Evolutionary conservation across 2,113 vertebrate species (phyloP), one percentile per base, ranked within the genome.

Genomic region (Tringa solitaria): DNA sequence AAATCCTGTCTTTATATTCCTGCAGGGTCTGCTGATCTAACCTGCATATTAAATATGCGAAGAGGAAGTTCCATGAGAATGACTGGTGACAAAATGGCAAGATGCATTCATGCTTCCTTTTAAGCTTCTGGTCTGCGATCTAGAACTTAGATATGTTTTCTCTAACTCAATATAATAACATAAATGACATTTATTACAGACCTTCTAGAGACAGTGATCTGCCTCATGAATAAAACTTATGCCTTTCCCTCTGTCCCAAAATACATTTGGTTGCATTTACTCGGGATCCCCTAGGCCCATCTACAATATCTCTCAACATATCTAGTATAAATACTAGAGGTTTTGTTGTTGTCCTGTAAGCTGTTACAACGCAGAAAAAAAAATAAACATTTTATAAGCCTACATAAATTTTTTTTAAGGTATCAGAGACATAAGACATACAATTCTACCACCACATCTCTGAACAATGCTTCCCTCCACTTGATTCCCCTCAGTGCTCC

Each of bases 401-500:
- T 67, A 48, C 1, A 9, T 12, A 3, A 65, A 22, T 8, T 87
- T 86, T 8, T 45, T 76, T 57, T 37, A 21, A 70, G 13, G 7
- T 46, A 24, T 48, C 23, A 67, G 53, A 85, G 32, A 37, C 0
- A 0, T 12, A 64, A 57, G 8, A 13, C 5, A 17, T 14, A 23
- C 0, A 2, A 39, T 28, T 54, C 41, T 41, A 46, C 13, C 51
- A 28, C 33, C 35, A 26, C 7, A 6, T 2, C 59, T 17, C 30
- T 39, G 27, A 90, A 50, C 26, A 61, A 32, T 0, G 3, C 39
- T 30, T 60, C 39, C 41, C 27, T 10, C 1, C 19, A 41, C 33
- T 23, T 2, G 1, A 5, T 45, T 27, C 32, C n/a, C 35, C 7
- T 32, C 16, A 0, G 0, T 20, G 1, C 0, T 80, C n/a, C 24